Evolutionary conservation across 2,797 vertebrate genomes (phyloP), one percentile per base, ranked within the genome.

Genomic region (Poliocrania exsul): DNA sequence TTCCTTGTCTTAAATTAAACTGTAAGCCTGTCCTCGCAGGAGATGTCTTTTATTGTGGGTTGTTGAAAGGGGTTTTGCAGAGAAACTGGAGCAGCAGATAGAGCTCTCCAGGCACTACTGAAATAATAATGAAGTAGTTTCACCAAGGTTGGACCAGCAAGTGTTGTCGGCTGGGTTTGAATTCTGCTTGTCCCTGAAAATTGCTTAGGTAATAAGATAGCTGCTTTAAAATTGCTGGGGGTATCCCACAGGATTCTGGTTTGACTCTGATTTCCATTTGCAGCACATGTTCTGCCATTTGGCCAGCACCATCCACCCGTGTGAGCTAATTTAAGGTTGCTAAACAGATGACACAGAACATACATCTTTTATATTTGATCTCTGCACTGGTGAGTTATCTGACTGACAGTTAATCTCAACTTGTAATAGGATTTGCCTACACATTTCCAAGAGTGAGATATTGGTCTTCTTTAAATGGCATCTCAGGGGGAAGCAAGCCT

Each of bases 61-160:
- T 95, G 85, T 91, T 69, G 77, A 73, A 95, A 91, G 77, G 75
- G 80, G 62, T 90, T 95, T 91, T 86, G 56, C 90, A 82, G 87
- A 91, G 94, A 92, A 95, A 94, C 80, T 93, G 69, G 73, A 90
- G 58, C 85, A 51, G 86, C 90, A 84, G 85, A 88, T 83, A 96
- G 85, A 94, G 80, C 93, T 96, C 95, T 96, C 95, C 78, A 92
- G 95, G 93, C 82, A 75, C 89, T 90, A 90, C 91, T 96, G 95
- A 96, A 95, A 95, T 94, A 95, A 94, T 97, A 96, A 97, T 95
- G 92, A 96, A 95, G 89, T 90, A 81, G 77, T 94, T 93, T 95
- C 85, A 90, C 96, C 77, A 94, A 92, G 87, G 92, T 77, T 92
- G 91, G 93, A 90, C 40, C 1, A 9, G 80, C 57, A 73, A 88